Conservation (phyloP, 2,113 vertebrate genomes). For the Passerina amoena region DNA sequence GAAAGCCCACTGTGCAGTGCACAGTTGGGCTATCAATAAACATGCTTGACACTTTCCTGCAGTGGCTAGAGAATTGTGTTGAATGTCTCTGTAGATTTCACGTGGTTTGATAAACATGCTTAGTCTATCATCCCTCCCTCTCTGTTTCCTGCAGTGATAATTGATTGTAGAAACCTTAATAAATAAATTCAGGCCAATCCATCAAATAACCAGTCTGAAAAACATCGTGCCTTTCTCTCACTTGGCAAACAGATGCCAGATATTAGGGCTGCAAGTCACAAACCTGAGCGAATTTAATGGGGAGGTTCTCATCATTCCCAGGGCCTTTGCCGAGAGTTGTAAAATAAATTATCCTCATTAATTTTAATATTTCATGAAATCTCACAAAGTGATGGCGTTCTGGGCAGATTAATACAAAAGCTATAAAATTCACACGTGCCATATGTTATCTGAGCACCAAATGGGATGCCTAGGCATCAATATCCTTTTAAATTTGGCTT, state of each 20-base stretch:
- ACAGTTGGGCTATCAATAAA: neutral
- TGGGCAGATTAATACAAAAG: slow-evolving; percentile 29
- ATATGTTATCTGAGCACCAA: slow-evolving; percentile 11
- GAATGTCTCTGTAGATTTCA: neutral
- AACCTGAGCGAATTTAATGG: slow-evolving; percentile 10
- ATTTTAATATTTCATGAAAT: slow-evolving; percentile 64
- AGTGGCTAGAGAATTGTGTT: neutral
- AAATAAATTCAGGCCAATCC: slow-evolving; percentile 43
- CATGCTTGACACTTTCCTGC: neutral
- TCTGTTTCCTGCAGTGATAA: slow-evolving; percentile 33
- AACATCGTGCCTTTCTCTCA: neutral
- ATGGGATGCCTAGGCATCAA: slow-evolving; percentile 1
- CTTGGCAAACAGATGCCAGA: neutral
- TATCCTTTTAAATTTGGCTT: slow-evolving; percentile 15
- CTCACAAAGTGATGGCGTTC: slow-evolving; percentile 31
- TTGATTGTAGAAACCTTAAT: slow-evolving; percentile 37
- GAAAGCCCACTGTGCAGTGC: neutral
- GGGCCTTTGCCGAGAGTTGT: slow-evolving; percentile 8
- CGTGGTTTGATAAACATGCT: slow-evolving; percentile 15
- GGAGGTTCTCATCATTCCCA: slow-evolving; percentile 28
- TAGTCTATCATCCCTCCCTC: neutral
- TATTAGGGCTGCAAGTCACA: neutral
- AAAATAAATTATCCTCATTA: slow-evolving; percentile 39
- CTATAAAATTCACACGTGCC: slow-evolving; percentile 24
- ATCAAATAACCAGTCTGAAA: slow-evolving; percentile 14